A percentile compares a stretch with the other conserved stretches of the same genome.
Conservation (phyloP, 37 sponge, comb jelly and placozoan species). For the Axinella damicornis region DNA sequence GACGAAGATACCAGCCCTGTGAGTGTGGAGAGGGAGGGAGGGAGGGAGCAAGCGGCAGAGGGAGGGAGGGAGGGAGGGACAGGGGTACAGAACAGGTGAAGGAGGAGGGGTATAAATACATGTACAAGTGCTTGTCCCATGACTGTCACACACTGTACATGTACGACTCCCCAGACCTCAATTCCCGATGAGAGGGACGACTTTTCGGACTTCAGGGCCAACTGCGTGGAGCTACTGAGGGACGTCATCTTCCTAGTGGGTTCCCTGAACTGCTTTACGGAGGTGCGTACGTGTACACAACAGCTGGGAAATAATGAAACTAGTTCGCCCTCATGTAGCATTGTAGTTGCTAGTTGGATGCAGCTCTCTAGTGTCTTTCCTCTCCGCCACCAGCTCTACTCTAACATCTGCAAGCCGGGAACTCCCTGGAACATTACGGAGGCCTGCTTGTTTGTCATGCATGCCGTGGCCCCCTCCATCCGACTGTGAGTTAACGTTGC, state of each 20-base stretch:
- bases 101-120: no score
- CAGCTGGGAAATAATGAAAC: not conserved
- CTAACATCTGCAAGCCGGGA: slow-evolving; percentile 59
- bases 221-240: slow-evolving; percentile 65
- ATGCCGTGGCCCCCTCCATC: slow-evolving; percentile 74
- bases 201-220: slow-evolving; percentile 64
- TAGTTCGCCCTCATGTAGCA: not conserved
- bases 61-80: no score
- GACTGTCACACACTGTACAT: no score
- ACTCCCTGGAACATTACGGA: slow-evolving; percentile 72
- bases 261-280: slow-evolving; percentile 43
- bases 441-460: slow-evolving; percentile 82
- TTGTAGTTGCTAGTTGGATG: not conserved
- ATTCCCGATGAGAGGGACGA: slow-evolving; percentile 64
- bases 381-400: slow-evolving; percentile 38
- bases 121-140: no score
- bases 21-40: slow-evolving; percentile 3
- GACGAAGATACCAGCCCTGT: slow-evolving; percentile 73
- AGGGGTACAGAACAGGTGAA: no score
- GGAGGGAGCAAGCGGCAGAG: not conserved
- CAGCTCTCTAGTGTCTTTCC: not conserved
- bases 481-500: slow-evolving; percentile 33
- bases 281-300: slow-evolving; percentile 23
- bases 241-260: slow-evolving; percentile 84
- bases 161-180: slow-evolving; percentile 33